phyloP scores from a whole-genome alignment of 2,888 invertebrate species.

The Nemotelus nigrinus region DNA sequence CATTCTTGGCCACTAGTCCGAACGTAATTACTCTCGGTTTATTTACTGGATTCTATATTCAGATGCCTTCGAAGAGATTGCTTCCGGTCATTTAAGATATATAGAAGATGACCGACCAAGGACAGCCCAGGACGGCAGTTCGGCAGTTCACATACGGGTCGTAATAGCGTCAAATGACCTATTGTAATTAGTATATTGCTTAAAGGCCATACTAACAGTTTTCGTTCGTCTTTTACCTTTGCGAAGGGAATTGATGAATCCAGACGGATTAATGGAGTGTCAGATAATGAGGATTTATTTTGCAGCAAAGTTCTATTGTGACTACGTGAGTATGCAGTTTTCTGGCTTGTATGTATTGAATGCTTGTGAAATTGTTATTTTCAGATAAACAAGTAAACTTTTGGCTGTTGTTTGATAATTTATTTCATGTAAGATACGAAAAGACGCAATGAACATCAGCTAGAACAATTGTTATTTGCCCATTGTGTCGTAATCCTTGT shows the following conservation, averaged over 20 bases:
- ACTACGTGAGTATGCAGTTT: too few relatives aligned
- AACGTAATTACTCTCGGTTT: slow-evolving; percentile 28
- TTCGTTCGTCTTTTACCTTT: slow-evolving; percentile 14
- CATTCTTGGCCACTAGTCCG: slow-evolving; percentile 28
- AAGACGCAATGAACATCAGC: too few relatives aligned
- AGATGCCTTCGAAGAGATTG: slow-evolving; percentile 27
- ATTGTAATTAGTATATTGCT: slow-evolving; percentile 30
- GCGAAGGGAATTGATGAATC: not conserved
- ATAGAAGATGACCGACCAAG: not conserved
- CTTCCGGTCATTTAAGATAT: slow-evolving; percentile 8
- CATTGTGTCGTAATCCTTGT: too few relatives aligned
- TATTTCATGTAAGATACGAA: too few relatives aligned
- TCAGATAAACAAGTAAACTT: too few relatives aligned
- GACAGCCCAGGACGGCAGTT: not conserved
- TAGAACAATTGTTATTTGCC: too few relatives aligned
- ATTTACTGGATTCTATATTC: slow-evolving; percentile 26
- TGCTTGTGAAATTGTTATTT: too few relatives aligned
- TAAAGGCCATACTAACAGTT: not conserved
- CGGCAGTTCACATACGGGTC: slow-evolving; percentile 21
- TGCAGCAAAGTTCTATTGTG: not conserved
- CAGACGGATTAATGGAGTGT: slow-evolving; percentile 29
- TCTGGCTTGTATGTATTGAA: too few relatives aligned
- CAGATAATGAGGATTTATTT: slow-evolving; percentile 31
- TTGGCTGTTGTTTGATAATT: too few relatives aligned
- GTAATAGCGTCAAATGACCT: slow-evolving; percentile 31